Evolutionary conservation across 92 coral and sea anemone genomes (phyloP), one percentile per base, ranked within the genome.

Genomic region (Virgularia gustaviana): DNA sequence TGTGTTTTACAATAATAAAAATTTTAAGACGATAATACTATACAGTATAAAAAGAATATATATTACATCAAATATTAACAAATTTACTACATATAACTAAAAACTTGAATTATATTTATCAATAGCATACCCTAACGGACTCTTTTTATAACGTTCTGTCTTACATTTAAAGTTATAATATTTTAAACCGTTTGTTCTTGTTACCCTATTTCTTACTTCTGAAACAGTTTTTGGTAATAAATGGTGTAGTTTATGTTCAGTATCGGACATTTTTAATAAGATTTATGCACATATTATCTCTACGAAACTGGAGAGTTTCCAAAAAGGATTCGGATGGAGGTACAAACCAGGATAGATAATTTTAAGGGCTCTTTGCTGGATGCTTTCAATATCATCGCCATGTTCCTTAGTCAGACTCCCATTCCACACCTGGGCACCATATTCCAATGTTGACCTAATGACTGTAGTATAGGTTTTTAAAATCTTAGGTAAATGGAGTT

Each of bases 381-480:
- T 64, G 38, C 71, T 38, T 33, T 64, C 71, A 36, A 38, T 64
- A 35, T 41, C 29, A 22, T 42, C 24, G 22, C 71, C 28, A 24
- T 64, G 70, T 8, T 62, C 70, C 25, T 34, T 36, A 6, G 70
- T 62, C 41, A 62, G 41, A 38, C 24, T 36, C 18, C 70, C 70
- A 62, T 37, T 36, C 70, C 70, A 62, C 41, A 62, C 70, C 15
- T 62, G 70, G 43, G 49, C 70, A 15, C 47, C 70, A 36, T 62
- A 33, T 38, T 62, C 70, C 16, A 62, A 49, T 28, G 47, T 36
- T 19, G 70, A 62, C 70, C 36, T 24, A 7, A 24, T 16, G 15
- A n/a, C 13, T n/a, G 44, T 44, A 20, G 36, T 52, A 52, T 62
- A 33, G 38, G 11, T 57, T 38, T 57, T 57, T 15, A 57, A 38